phyloP scores from a whole-genome alignment of 92 coral and sea anemone species.

The Epizoanthus stellaris region DNA sequence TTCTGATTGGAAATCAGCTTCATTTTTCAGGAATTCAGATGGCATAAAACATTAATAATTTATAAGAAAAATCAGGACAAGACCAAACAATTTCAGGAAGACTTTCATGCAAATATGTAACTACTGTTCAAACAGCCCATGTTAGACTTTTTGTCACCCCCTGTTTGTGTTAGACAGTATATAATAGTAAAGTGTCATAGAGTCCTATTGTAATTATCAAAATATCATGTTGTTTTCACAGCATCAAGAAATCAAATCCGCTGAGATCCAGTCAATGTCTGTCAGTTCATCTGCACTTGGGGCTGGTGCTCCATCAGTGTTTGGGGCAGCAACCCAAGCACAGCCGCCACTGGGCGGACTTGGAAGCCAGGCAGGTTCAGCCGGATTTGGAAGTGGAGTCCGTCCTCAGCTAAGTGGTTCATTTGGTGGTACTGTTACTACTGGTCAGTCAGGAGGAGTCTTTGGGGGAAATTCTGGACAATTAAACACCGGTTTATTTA shows the following conservation, averaged over 20 bases:
- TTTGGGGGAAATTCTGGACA: slow-evolving; percentile 23
- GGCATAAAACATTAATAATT: neutral
- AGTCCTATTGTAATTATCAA: neutral
- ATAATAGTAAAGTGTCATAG: too few species aligned
- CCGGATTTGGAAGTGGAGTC: neutral
- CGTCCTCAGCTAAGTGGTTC: slow-evolving; percentile 5
- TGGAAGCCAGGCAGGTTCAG: slow-evolving; percentile 3
- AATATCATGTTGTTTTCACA: neutral
- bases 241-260: slow-evolving; percentile 48
- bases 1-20: too few species aligned
- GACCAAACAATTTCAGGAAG: too few species aligned
- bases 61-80: neutral
- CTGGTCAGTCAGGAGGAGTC: slow-evolving; percentile 37
- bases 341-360: neutral
- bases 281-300: neutral
- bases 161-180: neutral
- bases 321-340: slow-evolving; percentile 23
- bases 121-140: neutral
- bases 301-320: slow-evolving; percentile 23
- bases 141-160: neutral
- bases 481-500: neutral
- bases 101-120: neutral
- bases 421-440: slow-evolving; percentile 9
- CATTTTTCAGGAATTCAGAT: neutral
- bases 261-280: slow-evolving; percentile 36